Evolutionary conservation across 2,797 vertebrate genomes (phyloP).

Genomic region (Phyllotis vaccarum): DNA sequence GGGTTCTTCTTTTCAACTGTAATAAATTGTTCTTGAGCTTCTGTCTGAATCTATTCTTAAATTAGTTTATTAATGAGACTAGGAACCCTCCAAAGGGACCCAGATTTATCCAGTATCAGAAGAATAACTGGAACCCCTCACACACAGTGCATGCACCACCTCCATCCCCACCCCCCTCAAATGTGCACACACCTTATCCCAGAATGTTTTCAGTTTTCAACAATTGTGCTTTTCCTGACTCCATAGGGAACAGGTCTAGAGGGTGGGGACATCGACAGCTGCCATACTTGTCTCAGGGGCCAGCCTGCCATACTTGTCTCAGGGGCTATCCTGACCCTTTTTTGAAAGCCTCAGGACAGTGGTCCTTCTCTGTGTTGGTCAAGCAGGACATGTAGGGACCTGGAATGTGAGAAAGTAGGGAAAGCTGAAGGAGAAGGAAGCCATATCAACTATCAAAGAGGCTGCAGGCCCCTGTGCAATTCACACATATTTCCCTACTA

Average conservation of each 20-base stretch:
- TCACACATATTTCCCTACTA: neutral
- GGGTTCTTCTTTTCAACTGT: neutral
- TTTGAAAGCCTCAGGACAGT: neutral
- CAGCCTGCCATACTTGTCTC: neutral
- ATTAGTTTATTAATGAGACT: neutral
- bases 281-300: no score
- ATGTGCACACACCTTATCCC: neutral
- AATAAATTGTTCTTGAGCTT: neutral
- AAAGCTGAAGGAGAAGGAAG: neutral
- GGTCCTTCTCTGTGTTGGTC: neutral
- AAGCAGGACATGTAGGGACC: neutral
- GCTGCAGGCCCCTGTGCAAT: neutral
- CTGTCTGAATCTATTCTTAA: neutral
- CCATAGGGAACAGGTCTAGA: neutral
- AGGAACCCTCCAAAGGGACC: neutral
- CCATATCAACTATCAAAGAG: neutral
- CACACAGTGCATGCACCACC: neutral
- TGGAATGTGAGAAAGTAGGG: neutral
- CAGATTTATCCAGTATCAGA: neutral
- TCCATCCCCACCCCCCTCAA: accelerated
- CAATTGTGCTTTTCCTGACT: neutral
- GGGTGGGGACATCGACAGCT: neutral
- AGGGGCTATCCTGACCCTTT: neutral
- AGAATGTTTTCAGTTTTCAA: neutral
- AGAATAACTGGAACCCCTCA: neutral